phyloP scores from a whole-genome alignment of 2,113 vertebrate species.

The Tragelaphus scriptus region DNA sequence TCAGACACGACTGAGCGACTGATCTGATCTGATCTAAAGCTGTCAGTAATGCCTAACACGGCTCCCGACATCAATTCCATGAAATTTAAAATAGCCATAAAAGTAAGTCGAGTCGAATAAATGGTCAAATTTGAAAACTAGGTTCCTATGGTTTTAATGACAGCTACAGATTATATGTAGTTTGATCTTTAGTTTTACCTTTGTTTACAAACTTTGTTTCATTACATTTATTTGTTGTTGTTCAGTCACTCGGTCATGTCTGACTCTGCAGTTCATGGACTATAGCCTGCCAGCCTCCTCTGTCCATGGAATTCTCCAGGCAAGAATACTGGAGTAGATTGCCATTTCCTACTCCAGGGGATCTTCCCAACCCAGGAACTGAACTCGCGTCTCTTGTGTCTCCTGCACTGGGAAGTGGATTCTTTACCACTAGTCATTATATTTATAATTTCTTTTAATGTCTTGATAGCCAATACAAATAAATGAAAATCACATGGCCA shows the following conservation, averaged over 20 bases:
- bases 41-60: too few species aligned
- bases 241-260: background rate
- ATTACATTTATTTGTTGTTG: background rate
- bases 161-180: slow-evolving; percentile 67
- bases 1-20: too few species aligned
- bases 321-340: background rate
- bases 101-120: background rate
- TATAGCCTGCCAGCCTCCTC: background rate
- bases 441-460: slow-evolving; percentile 65
- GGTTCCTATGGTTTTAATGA: slow-evolving; percentile 49
- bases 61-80: slow-evolving; percentile 16
- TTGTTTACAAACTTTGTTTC: slow-evolving; percentile 55
- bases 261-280: background rate
- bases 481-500: slow-evolving; percentile 73
- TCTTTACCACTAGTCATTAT: background rate
- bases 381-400: background rate
- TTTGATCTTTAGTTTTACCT: slow-evolving; percentile 31
- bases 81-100: slow-evolving; percentile 43
- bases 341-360: background rate
- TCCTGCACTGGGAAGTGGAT: background rate
- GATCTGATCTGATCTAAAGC: too few species aligned
- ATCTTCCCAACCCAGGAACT: background rate
- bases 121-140: slow-evolving; percentile 37
- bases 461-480: slow-evolving; percentile 71
- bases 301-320: background rate